A percentile compares a stretch with the other conserved stretches of the same genome.
phyloP scores from a whole-genome alignment of 30 jellyfish, hydroid and myxozoan genomes.

The Hydractinia echinata region DNA sequence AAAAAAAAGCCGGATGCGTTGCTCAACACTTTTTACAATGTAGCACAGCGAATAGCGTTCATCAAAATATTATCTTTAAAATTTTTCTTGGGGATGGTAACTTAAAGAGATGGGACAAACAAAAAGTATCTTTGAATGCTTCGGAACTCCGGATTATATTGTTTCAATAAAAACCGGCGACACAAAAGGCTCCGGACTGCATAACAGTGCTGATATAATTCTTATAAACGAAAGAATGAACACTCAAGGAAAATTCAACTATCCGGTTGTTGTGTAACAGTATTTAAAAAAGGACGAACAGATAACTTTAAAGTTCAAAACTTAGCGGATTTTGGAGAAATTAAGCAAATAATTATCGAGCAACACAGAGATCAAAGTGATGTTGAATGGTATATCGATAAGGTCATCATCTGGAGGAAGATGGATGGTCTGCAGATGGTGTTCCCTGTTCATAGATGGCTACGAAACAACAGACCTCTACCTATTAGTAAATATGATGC shows the following conservation, averaged over 20 bases:
- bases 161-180: constrained; percentile 90
- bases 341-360: constrained; percentile 47
- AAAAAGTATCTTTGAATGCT: constrained; percentile 81
- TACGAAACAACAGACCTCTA: constrained; percentile 61
- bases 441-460: constrained; percentile 94
- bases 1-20: no score
- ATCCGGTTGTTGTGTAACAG: constrained; percentile 96
- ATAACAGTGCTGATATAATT: constrained; percentile 58
- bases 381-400: constrained; percentile 90
- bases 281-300: constrained; percentile 76
- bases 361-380: constrained; percentile 89
- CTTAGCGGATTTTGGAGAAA: constrained; percentile 66
- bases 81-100: no score
- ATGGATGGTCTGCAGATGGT: constrained; percentile 57
- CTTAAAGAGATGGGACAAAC: constrained; percentile 65
- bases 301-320: constrained; percentile 72
- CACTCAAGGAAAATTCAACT: constrained; percentile 65
- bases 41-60: no score
- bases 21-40: no score
- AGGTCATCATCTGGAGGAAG: constrained; percentile 60
- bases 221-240: constrained; percentile 69
- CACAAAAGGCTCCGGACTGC: constrained; percentile 98
- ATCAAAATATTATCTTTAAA: no score
- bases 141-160: constrained; percentile 82
- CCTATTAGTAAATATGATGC: constrained; percentile 51